Evolutionary conservation across 1,140 invertebrate species (phyloP).

Genomic region (Cataglyphis hispanica): DNA sequence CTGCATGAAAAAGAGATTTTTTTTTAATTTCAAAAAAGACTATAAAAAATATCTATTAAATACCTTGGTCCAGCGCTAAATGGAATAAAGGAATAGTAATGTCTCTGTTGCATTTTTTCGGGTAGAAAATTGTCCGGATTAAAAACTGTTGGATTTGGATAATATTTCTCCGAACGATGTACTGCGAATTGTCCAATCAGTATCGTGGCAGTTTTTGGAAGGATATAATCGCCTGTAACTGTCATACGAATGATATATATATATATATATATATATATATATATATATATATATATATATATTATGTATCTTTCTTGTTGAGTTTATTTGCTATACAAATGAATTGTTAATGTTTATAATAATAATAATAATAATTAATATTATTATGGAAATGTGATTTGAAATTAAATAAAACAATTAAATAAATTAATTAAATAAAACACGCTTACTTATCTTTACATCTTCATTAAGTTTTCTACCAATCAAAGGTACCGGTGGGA

Average conservation of each 20-base stretch:
- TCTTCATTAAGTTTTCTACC: slow-evolving; percentile 91
- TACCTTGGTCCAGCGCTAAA: slow-evolving; percentile 96
- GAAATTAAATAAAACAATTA: no score
- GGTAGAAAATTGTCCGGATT: slow-evolving; percentile 97
- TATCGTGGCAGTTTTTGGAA: slow-evolving; percentile 90
- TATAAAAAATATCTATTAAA: slow-evolving; percentile 70
- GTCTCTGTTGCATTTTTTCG: slow-evolving; percentile 92
- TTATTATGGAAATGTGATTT: no score
- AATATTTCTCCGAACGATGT: slow-evolving; percentile 92
- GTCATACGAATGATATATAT: slow-evolving; percentile 64
- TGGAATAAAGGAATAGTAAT: slow-evolving; percentile 95
- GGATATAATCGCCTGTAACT: slow-evolving; percentile 87
- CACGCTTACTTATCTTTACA: slow-evolving; percentile 88
- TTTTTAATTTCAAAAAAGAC: no score
- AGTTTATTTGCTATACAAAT: no score
- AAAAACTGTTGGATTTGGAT: slow-evolving; percentile 94
- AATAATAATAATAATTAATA: background rate
- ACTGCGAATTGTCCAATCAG: slow-evolving; percentile 90
- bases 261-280: no score
- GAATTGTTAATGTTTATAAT: background rate
- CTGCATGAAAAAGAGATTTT: background rate
- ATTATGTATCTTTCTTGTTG: no score
- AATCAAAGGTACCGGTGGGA: slow-evolving; percentile 93
- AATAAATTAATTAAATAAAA: slow-evolving; percentile 62
- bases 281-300: no score